phyloP scores from a whole-genome alignment of 2,888 invertebrate species.

The Cerastoderma edule region DNA sequence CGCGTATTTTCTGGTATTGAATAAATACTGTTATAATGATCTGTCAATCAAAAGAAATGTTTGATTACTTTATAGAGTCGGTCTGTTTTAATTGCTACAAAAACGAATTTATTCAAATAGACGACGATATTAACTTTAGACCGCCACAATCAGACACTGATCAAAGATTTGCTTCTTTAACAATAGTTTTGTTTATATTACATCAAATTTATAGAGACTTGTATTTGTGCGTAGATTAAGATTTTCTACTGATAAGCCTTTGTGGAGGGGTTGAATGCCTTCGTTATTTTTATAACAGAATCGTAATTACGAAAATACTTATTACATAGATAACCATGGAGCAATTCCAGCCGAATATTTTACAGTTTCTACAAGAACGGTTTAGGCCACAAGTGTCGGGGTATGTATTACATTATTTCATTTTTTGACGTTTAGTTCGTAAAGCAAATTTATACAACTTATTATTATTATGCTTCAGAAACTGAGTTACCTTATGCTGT shows the following conservation, averaged over 20 bases:
- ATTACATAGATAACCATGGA: slow-evolving; percentile 17
- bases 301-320: slow-evolving; percentile 2
- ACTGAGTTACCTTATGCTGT: too few species aligned
- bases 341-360: slow-evolving; percentile 40
- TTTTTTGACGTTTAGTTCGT: too few species aligned
- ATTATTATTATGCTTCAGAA: too few species aligned
- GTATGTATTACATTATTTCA: too few species aligned
- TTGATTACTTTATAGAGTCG: slow-evolving; percentile 19
- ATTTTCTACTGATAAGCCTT: slow-evolving; percentile 13
- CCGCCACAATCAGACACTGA: neutral
- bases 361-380: slow-evolving; percentile 44
- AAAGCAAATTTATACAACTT: too few species aligned
- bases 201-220: slow-evolving; percentile 20
- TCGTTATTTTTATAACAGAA: slow-evolving; percentile 4
- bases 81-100: slow-evolving; percentile 24
- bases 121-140: slow-evolving; percentile 18
- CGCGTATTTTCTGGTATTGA: slow-evolving; percentile 17
- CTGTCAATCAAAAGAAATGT: slow-evolving; percentile 26
- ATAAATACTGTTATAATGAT: slow-evolving; percentile 27
- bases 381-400: slow-evolving; percentile 31
- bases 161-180: slow-evolving; percentile 4
- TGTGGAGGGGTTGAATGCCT: neutral
- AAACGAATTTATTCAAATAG: slow-evolving; percentile 15
- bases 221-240: slow-evolving; percentile 9
- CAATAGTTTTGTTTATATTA: slow-evolving; percentile 16